Percentiles rank a stretch among this genome's conserved stretches.
These are phyloP conservation scores for Myotis planiceps DNA, from an alignment of 2,797 vertebrate species.

Conservation along the genomic window DNA sequence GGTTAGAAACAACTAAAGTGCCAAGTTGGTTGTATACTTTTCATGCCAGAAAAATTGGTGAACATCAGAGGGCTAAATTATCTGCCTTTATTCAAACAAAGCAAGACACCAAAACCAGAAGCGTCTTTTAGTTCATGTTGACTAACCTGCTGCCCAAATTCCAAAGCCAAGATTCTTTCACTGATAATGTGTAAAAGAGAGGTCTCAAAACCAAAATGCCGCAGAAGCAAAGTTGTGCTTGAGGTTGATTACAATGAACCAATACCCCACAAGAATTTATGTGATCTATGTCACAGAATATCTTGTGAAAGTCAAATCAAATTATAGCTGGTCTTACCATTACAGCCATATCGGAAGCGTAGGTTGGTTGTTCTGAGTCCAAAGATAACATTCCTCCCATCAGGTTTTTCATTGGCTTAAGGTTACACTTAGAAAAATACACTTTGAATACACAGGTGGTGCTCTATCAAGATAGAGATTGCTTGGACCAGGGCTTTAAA, in stretches of 20 bases:
- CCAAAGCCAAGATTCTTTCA: background rate
- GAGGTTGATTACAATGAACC: background rate
- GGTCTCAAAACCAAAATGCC: background rate
- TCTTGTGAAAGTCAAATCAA: slow-evolving; percentile 24
- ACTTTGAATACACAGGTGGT: background rate
- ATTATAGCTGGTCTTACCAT: background rate
- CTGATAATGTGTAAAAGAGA: background rate
- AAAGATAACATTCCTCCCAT: background rate
- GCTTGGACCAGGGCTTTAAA: background rate
- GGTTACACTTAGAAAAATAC: background rate
- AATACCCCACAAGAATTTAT: background rate
- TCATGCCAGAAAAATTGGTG: slow-evolving; percentile 51
- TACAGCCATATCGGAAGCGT: background rate
- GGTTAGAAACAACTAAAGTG: slow-evolving; percentile 18
- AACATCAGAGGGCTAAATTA: background rate
- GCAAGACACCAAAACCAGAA: background rate
- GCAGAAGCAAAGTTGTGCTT: background rate
- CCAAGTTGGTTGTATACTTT: background rate
- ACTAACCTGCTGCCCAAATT: background rate
- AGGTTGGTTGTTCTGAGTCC: background rate
- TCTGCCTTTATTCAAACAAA: background rate
- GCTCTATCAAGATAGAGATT: background rate
- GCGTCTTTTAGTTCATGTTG: background rate
- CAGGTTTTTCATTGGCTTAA: background rate
- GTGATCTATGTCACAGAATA: background rate